Evolutionary conservation across 2,113 vertebrate species (phyloP).

Genomic region (Phalacrocorax pelagicus): DNA sequence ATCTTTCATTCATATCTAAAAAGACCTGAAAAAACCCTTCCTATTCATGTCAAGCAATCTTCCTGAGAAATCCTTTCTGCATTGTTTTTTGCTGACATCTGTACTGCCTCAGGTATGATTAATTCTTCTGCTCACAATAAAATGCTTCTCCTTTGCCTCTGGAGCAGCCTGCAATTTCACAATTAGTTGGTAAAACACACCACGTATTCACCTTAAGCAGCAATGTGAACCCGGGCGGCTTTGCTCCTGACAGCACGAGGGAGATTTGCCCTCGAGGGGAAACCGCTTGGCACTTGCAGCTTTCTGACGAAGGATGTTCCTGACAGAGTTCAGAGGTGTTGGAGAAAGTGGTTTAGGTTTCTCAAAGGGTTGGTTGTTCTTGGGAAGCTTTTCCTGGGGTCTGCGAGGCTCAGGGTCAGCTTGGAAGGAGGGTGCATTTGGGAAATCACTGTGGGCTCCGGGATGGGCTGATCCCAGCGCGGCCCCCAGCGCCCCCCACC

Average conservation of each 20-base stretch:
- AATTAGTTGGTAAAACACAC: constrained; percentile 56
- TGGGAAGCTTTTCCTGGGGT: not conserved
- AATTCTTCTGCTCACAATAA: constrained; percentile 66
- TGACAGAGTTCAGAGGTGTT: constrained; percentile 59
- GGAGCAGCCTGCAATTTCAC: constrained; percentile 60
- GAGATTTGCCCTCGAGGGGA: constrained; percentile 53
- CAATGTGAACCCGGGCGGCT: constrained; percentile 9
- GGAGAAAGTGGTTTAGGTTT: constrained; percentile 58
- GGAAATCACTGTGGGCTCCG: not conserved
- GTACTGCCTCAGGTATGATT: constrained; percentile 68
- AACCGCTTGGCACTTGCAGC: constrained; percentile 7
- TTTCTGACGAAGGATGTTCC: constrained; percentile 40
- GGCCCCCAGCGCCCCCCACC: not conserved
- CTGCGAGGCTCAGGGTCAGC: not conserved
- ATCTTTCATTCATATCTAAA: constrained; percentile 34
- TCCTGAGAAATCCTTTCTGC: constrained; percentile 60
- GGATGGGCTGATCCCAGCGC: not conserved
- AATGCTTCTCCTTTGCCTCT: constrained; percentile 58
- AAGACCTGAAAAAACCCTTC: constrained; percentile 25
- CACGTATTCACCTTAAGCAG: constrained; percentile 42
- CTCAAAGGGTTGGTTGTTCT: constrained; percentile 48
- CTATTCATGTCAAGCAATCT: constrained; percentile 36
- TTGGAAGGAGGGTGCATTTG: not conserved
- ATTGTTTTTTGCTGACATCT: constrained; percentile 67
- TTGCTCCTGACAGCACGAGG: constrained; percentile 29